Conservation (phyloP, 1,140 invertebrate genomes). For the Nixonia krombeini region DNA sequence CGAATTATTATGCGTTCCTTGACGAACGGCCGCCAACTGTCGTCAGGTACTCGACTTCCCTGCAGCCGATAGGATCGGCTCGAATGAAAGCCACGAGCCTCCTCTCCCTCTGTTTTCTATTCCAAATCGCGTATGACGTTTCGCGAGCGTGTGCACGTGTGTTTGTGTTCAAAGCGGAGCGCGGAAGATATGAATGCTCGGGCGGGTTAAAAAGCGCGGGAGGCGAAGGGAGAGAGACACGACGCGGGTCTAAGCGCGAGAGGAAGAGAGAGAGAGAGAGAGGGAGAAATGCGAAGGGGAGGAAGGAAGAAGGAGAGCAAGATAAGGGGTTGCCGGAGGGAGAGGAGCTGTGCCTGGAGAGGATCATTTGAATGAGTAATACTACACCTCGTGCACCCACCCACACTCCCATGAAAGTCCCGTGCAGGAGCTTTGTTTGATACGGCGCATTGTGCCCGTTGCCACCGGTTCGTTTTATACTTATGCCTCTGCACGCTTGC, state of each 20-base stretch:
- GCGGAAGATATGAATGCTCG: constrained; percentile 65
- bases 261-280: constrained; percentile 14
- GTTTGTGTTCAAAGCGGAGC: constrained; percentile 49
- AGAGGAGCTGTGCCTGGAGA: constrained; percentile 50
- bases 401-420: constrained; percentile 63
- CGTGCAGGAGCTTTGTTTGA: constrained; percentile 69
- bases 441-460: constrained; percentile 66
- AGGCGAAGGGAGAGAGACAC: constrained; percentile 14
- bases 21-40: too few relatives aligned
- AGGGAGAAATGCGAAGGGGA: constrained; percentile 21
- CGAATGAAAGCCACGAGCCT: constrained; percentile 18
- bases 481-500: constrained; percentile 45
- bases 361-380: constrained; percentile 73
- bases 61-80: not conserved
- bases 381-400: constrained; percentile 71
- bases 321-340: constrained; percentile 20
- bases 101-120: constrained; percentile 18
- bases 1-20: too few relatives aligned
- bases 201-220: constrained; percentile 66
- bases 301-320: constrained; percentile 36
- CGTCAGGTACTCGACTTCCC: constrained; percentile 15
- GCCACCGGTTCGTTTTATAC: constrained; percentile 69
- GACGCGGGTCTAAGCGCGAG: too few relatives aligned
- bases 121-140: constrained; percentile 27
- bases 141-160: constrained; percentile 33